Evolutionary conservation across 2,888 invertebrate species (phyloP), one percentile per base, ranked within the genome.

Genomic region (Ormyrus labotus): DNA sequence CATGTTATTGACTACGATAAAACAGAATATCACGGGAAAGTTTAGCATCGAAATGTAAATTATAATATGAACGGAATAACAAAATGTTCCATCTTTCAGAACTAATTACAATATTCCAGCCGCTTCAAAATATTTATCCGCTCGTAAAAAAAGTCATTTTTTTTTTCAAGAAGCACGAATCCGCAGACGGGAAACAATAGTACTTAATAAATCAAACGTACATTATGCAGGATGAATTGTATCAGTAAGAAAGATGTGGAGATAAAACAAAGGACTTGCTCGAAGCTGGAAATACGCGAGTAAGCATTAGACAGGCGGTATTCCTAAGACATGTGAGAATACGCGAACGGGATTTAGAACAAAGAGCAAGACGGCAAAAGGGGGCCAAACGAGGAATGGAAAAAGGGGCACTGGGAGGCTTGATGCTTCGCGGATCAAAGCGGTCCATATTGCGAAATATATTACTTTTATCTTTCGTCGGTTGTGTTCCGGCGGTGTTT

Each of bases 401-500:
- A 69, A 58, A 73, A 73, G 47, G 70, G 57, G n/a, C 67, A 47
- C 55, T 6, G 13, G 8, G 47, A 48, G 48, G n/a, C 19, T 72
- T 72, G 45, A 75, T 65, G 65, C 51, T 48, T 64, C 64, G 61
- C 45, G 82, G 82, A 84, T 86, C 83, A 84, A 85, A 86, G 83
- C 67, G 81, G 61, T 72, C 64, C 75, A 82, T 82, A 84, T 82
- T 82, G 67, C 68, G 61, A 83, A 84, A 84, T 81, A 79, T 85
- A 84, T 84, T 85, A 83, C 83, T 83, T 84, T 84, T 80, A 82
- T 83, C 81, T 81, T 63, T 65, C 50, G 55, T 57, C 57, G 72
- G 53, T 70, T 72, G 64, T 78, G 64, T 73, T 57, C 58, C 57
- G 60, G 57, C 2, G 34, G 65, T 65, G 69, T 73, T 72, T 65